Percentiles rank a stretch among this genome's conserved stretches.
Conservation (phyloP, 2,888 invertebrate genomes). For the Caradrina clavipalpis region DNA sequence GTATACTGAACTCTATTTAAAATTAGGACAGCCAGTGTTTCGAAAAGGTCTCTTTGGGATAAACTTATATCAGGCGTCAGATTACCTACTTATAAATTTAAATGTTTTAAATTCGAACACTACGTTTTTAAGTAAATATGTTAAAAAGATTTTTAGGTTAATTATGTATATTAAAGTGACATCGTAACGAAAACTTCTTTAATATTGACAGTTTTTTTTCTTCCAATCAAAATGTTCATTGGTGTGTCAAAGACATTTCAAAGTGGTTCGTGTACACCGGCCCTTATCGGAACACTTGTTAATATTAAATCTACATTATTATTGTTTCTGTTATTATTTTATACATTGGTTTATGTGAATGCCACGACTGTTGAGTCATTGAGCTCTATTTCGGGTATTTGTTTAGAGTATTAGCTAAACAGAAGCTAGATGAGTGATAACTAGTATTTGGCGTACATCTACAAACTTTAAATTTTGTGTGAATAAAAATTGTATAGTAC, state of each 20-base stretch:
- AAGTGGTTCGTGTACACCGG: conserved; percentile 21
- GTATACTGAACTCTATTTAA: too few species aligned
- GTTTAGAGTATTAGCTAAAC: conserved; percentile 38
- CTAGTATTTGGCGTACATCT: conserved; percentile 23
- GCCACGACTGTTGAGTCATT: conserved; percentile 61
- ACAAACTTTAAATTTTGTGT: background rate
- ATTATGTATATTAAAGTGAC: too few species aligned
- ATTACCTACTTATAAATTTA: too few species aligned
- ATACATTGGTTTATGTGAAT: conserved; percentile 54
- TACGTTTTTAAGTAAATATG: too few species aligned
- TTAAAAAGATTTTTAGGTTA: too few species aligned
- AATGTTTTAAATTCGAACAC: too few species aligned
- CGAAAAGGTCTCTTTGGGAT: too few species aligned
- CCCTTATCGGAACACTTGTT: conserved; percentile 55
- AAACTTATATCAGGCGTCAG: too few species aligned
- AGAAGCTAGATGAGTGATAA: conserved; percentile 28
- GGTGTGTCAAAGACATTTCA: background rate
- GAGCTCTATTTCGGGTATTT: conserved; percentile 38
- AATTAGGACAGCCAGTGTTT: too few species aligned
- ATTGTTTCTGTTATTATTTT: conserved; percentile 57
- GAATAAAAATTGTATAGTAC: background rate
- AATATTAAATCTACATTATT: conserved; percentile 49
- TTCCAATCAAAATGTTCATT: background rate
- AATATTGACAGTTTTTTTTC: background rate
- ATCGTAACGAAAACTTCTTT: too few species aligned